Evolutionary conservation across 2,888 invertebrate species (phyloP), one percentile per base, ranked within the genome.

Genomic region (Cephus spinipes): DNA sequence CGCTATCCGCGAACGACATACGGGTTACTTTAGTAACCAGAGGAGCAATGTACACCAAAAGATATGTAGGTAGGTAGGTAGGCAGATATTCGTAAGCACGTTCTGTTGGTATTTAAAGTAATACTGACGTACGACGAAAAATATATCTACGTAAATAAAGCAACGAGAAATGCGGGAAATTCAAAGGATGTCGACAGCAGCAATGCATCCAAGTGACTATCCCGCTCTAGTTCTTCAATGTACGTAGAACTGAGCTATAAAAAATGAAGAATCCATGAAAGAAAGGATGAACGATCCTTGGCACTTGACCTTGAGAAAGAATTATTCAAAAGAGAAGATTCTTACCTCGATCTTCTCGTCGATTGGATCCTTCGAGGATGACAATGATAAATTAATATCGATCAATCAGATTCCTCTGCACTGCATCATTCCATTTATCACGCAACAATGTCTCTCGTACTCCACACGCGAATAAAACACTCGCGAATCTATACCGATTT

Each of bases 1-100:
- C 90, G 90, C 90, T 90, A 90, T 89, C 85, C 87, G 85, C 86
- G 87, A 85, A 87, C 87, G 87, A 89, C 89, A 89, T 88, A 88
- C 89, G 88, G 88, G 87, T 87, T 84, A 81, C 84, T 83, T 83
- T 82, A 83, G 82, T 80, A 82, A 83, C 82, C 84, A 80, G 81
- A 55, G 80, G 71, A 71, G 71, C 71, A 71, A 9, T 71, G 71
- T 33, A 55, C 9, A 23, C 55, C 23, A 23, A 23, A 55, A 23
- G 55, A 55, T 55, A 55, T 23, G 9, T 55, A 23, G 15, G 55
- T 23, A 55, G 55, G 55, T 40, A 40, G 40, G 40, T 15, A 40
- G 40, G 15, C 15, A 55, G 55, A 55, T 55, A 23, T 55, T 55
- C 55, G 23, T 55, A 55, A 55, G 6, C 23, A 55, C 23, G 55